Evolutionary conservation across 2,113 vertebrate genomes (phyloP), one percentile per base, ranked within the genome.

Genomic region (Leuciscus idus): DNA sequence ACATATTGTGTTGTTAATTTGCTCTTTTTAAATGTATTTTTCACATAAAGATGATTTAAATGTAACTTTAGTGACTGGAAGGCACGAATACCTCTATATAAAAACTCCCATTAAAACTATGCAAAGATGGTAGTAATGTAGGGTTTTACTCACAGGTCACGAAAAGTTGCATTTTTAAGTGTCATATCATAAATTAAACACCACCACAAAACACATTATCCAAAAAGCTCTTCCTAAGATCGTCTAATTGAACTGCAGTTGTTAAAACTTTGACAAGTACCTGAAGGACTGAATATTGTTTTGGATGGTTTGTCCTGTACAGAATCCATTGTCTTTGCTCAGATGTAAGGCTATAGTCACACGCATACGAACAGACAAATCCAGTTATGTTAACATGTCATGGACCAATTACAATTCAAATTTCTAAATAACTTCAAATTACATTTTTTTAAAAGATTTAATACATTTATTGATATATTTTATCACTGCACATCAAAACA

Each of bases 261-360:
- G 17, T 68, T 62, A 59, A 50, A 48, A 26, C 17, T 2, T 2
- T 26, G 75, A 64, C 2, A 70, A 30, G 26, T 88, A 88, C 87
- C 87, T 88, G 75, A 59, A 23, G 19, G 7, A 55, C 13, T 77
- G 52, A 33, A 23, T 19, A 36, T 19, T 55, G 59, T 64, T 80
- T 43, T 55, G n/a, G 23, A 30, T 43, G 57, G 39, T 46, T 64
- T 33, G 59, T 79, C 30, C 21, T 4, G 55, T 12, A 64, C 7
- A 1, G 3, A 48, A 80, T 74, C 26, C 66, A 48, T 57, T 81
- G 50, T 43, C 43, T 43, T 28, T 50, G 11, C 48, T 30, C 6
- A 15, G 26, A 80, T 57, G 26, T 11, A 64, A 50, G 13, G 17
- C 87, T 86, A 30, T 48, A 72, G 68, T 19, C 8, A 4, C 23